These are phyloP conservation scores for Chironomus striatipennis DNA, from an alignment of 1,140 invertebrate species.

Conservation along the genomic window DNA sequence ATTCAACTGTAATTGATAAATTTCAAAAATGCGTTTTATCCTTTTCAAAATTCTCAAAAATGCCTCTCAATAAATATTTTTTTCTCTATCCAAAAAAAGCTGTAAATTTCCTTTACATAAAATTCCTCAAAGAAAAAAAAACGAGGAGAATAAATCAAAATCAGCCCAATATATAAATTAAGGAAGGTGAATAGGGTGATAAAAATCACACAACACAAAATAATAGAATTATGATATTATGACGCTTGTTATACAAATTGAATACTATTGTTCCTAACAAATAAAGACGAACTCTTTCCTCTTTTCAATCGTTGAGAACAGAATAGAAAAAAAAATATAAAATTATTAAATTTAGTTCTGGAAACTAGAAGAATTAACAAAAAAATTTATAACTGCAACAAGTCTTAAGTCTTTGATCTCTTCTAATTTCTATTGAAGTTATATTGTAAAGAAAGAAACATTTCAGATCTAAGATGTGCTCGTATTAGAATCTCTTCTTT, in stretches of 20 bases:
- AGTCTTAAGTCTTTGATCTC: not conserved
- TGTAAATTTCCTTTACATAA: too few relatives aligned
- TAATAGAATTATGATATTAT: not conserved
- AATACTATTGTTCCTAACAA: not conserved
- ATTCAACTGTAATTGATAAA: too few relatives aligned
- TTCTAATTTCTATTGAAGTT: conserved; percentile 14
- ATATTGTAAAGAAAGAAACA: conserved; percentile 4
- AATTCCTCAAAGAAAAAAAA: too few relatives aligned
- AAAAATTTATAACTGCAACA: conserved; percentile 5
- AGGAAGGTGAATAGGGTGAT: not conserved
- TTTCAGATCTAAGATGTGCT: not conserved
- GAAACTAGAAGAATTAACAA: not conserved
- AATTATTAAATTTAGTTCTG: conserved; percentile 9
- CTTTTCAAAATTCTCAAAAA: too few relatives aligned
- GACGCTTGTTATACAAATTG: conserved; percentile 20
- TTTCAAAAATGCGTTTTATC: too few relatives aligned
- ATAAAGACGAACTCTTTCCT: not conserved
- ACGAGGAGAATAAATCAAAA: too few relatives aligned
- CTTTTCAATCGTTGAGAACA: too few relatives aligned
- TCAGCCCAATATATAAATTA: not conserved
- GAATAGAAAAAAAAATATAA: too few relatives aligned
- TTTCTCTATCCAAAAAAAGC: too few relatives aligned
- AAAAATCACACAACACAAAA: conserved; percentile 22
- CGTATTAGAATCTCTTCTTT: not conserved
- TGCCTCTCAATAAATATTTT: too few relatives aligned